These are phyloP conservation scores for Unio delphinus DNA, from an alignment of 2,888 invertebrate genomes.

Conservation along the genomic window DNA sequence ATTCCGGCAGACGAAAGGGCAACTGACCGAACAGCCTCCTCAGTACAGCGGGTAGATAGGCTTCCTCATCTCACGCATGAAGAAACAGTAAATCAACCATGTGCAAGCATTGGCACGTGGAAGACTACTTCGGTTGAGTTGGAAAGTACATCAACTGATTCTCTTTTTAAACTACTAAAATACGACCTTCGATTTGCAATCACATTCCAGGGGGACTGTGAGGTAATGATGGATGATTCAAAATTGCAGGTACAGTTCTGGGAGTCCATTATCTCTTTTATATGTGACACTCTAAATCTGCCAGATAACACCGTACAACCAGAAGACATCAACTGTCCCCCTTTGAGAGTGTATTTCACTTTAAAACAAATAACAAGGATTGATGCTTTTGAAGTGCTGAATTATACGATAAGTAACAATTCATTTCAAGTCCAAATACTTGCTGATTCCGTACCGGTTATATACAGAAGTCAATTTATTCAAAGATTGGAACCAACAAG, in stretches of 20 bases:
- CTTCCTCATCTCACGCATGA: too few relatives aligned
- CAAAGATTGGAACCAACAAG: slow-evolving; percentile 13
- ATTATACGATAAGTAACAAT: slow-evolving; percentile 2
- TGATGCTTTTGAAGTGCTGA: slow-evolving; percentile 1
- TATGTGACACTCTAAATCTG: slow-evolving; percentile 19
- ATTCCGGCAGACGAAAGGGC: too few relatives aligned
- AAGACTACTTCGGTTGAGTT: too few relatives aligned
- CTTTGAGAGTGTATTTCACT: slow-evolving; percentile 20
- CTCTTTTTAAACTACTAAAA: too few relatives aligned
- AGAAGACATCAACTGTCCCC: slow-evolving; percentile 29
- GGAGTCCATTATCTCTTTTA: slow-evolving; percentile 25
- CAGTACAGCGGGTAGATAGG: too few relatives aligned
- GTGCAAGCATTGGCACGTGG: too few relatives aligned
- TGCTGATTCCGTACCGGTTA: slow-evolving; percentile 22
- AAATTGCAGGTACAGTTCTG: slow-evolving; percentile 31
- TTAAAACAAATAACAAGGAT: slow-evolving; percentile 4
- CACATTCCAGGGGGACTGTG: slow-evolving; percentile 26
- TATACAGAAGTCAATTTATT: slow-evolving; percentile 16
- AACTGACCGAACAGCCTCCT: too few relatives aligned
- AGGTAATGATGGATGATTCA: slow-evolving; percentile 9
- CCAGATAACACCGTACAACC: slow-evolving; percentile 18
- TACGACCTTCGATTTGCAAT: slow-evolving; percentile 9
- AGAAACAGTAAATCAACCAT: too few relatives aligned
- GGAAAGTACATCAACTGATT: too few relatives aligned
- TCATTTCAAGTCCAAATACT: slow-evolving; percentile 27